Conservation (phyloP, 2,888 invertebrate genomes). For the Apoda limacodes region DNA sequence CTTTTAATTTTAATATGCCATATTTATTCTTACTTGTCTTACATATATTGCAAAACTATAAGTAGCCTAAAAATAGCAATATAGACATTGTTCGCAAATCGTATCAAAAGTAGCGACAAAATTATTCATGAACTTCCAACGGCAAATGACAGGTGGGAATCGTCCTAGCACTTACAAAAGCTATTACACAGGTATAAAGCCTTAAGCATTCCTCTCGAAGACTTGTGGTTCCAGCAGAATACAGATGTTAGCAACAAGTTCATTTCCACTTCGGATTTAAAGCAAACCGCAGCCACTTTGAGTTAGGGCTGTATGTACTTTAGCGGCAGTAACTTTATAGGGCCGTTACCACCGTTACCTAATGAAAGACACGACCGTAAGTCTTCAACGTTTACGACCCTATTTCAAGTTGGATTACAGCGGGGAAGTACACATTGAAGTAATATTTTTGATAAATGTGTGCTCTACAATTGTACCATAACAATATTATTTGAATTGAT, state of each 20-base stretch:
- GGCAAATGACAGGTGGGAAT: slow-evolving; percentile 41
- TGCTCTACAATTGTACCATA: no score
- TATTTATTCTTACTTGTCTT: no score
- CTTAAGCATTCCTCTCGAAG: slow-evolving; percentile 32
- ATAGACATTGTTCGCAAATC: slow-evolving; percentile 13
- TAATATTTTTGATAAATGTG: no score
- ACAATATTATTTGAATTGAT: no score
- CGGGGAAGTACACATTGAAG: no score
- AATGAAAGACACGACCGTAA: no score
- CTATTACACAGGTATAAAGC: slow-evolving; percentile 39
- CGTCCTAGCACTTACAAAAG: slow-evolving; percentile 18
- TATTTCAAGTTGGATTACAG: no score
- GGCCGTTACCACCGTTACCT: no score
- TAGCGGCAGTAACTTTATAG: no score
- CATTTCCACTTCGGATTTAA: slow-evolving; percentile 54
- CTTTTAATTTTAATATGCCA: no score
- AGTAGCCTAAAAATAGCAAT: slow-evolving; percentile 18
- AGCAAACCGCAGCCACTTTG: slow-evolving; percentile 45
- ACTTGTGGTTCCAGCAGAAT: slow-evolving; percentile 49
- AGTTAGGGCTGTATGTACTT: slow-evolving; percentile 27
- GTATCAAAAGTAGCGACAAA: slow-evolving; percentile 22
- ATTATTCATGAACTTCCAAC: slow-evolving; percentile 33
- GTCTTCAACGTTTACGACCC: no score
- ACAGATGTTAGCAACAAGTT: slow-evolving; percentile 42
- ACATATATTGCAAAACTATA: no score